Evolutionary conservation across 2,113 vertebrate genomes (phyloP).

Genomic region (Glaucomys volans): DNA sequence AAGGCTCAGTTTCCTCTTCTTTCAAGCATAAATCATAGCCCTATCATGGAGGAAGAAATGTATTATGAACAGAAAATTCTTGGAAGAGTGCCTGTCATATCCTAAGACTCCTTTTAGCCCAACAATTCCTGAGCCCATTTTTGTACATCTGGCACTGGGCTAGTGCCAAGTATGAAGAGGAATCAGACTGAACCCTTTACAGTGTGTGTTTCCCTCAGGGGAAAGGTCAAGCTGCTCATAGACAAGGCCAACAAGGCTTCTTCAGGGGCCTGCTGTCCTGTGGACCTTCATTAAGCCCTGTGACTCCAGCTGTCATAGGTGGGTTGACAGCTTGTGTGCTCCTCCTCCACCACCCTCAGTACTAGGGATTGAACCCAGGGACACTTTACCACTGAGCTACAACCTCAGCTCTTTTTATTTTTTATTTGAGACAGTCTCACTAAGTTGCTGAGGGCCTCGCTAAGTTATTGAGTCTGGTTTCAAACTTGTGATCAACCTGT

Average conservation of each 20-base stretch:
- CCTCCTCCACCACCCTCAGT: too few relatives aligned
- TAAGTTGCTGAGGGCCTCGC: too few relatives aligned
- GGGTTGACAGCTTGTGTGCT: neutral
- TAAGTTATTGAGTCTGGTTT: too few relatives aligned
- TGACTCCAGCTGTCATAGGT: neutral
- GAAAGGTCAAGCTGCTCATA: neutral
- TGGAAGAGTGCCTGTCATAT: neutral
- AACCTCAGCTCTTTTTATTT: too few relatives aligned
- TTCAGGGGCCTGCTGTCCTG: neutral
- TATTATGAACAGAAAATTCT: conserved; percentile 9
- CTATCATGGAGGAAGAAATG: conserved; percentile 37
- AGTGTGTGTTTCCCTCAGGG: neutral
- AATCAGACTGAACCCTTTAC: neutral
- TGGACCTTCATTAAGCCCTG: too few relatives aligned
- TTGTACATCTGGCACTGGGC: neutral
- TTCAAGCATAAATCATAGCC: neutral
- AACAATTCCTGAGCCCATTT: neutral
- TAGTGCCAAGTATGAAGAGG: neutral
- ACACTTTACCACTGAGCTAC: too few relatives aligned
- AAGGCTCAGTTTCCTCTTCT: conserved; percentile 44
- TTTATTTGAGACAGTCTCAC: too few relatives aligned
- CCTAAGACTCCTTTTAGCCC: conserved; percentile 8
- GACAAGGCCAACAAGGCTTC: neutral
- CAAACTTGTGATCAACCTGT: too few relatives aligned
- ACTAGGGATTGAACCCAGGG: too few relatives aligned